phyloP scores from a whole-genome alignment of 1,140 invertebrate genomes.

The Artemia franciscana region DNA sequence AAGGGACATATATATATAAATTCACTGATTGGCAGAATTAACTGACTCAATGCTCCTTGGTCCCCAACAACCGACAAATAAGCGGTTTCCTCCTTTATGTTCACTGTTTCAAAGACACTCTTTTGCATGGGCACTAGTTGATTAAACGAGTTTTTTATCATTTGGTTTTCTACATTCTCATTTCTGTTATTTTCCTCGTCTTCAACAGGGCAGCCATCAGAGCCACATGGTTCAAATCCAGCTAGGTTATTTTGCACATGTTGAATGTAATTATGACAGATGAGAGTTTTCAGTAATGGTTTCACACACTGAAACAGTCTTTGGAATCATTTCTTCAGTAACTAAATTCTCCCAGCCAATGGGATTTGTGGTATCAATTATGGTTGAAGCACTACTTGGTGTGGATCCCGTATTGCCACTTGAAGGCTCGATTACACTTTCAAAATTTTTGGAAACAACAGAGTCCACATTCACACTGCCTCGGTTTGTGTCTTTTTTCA shows the following conservation, averaged over 20 bases:
- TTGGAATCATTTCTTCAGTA: not conserved
- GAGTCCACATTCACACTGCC: not conserved
- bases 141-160: no score
- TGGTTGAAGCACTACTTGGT: not conserved
- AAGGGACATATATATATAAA: no score
- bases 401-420: not conserved
- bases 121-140: no score
- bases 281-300: not conserved
- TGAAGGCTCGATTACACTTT: not conserved
- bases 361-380: not conserved
- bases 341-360: not conserved
- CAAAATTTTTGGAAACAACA: not conserved
- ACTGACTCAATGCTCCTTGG: no score
- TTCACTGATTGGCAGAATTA: no score
- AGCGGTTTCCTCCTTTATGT: no score
- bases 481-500: not conserved
- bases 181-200: no score
- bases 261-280: not conserved
- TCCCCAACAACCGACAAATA: no score
- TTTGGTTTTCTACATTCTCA: no score
- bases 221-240: not conserved
- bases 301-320: not conserved
- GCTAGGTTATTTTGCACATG: not conserved
- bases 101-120: no score
- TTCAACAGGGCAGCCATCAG: no score